Evolutionary conservation across 2,797 vertebrate genomes (phyloP), one percentile per base, ranked within the genome.

Genomic region (Nannoperca australis): DNA sequence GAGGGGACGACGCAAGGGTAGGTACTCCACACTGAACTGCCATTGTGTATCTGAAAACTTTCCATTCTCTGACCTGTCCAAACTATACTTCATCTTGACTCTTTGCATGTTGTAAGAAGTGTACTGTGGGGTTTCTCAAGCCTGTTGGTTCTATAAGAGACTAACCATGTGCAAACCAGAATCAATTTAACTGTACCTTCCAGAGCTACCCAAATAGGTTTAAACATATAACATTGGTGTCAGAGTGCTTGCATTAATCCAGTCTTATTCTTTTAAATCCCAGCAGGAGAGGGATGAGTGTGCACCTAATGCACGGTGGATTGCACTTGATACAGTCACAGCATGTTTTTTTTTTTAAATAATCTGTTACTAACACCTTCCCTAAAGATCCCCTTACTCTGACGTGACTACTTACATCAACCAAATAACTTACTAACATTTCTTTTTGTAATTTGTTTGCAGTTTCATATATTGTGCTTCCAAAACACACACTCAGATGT

Each of bases 1-100:
- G 88, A 96, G 96, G 81, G 89, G 91, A 97, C 97, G 97, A 95
- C 95, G 94, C 77, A 99, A 99, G 97, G 97, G 98, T 99, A 99
- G 95, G 98, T 99, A 98, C 96, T 92, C 85, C 70, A 76, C 88
- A 89, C 83, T 85, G 82, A 89, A 81, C 76, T 75, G 85, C 78
- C 60, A 51, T 15, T 84, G 85, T 93, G 81, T 70, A 38, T 79
- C 66, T 92, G 72, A 89, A 87, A 83, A 71, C 70, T 76, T 82
- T 79, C 70, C 76, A 78, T 70, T 82, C 84, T 90, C 24, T 92
- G 72, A 87, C 67, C 75, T 90, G 76, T 87, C 75, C 72, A 82
- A 53, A 80, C 78, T 82, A 47, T 81, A 66, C 76, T 82, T 83
- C 85, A 83, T 80, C 70, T 81, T 9, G 40, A 85, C 50, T 81